Percentiles rank a stretch among this genome's conserved stretches.
phyloP scores from a whole-genome alignment of 1,140 invertebrate species.

The Atta cephalotes region DNA sequence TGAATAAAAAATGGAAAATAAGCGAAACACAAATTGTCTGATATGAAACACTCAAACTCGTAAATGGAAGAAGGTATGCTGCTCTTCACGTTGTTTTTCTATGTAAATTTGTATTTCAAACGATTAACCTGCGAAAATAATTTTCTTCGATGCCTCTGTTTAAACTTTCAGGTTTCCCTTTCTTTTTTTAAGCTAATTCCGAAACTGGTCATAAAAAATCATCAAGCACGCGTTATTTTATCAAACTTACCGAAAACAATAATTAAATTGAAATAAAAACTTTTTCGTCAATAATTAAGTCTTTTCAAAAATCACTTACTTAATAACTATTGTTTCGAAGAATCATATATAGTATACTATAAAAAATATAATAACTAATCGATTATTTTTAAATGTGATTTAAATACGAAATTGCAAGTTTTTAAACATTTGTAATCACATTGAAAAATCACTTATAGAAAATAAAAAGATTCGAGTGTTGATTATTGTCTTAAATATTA shows the following conservation, averaged over 20 bases:
- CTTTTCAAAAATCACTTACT: background rate
- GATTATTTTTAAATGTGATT: background rate
- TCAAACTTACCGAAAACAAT: background rate
- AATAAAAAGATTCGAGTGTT: background rate
- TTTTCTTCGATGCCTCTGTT: background rate
- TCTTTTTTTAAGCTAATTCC: slow-evolving; percentile 39
- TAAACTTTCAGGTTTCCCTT: slow-evolving; percentile 48
- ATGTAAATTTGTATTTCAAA: slow-evolving; percentile 76
- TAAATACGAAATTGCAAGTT: background rate
- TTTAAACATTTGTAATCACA: background rate
- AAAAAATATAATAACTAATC: background rate
- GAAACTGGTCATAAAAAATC: slow-evolving; percentile 12
- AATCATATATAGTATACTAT: background rate
- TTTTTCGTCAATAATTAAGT: background rate
- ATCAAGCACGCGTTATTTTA: slow-evolving; percentile 7
- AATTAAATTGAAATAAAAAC: slow-evolving; percentile 4
- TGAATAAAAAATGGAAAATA: slow-evolving; percentile 2
- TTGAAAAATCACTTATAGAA: background rate
- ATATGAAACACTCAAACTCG: slow-evolving; percentile 52
- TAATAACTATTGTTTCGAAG: background rate
- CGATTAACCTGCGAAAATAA: slow-evolving; percentile 75
- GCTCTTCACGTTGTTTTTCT: slow-evolving; percentile 68
- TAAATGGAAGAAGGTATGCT: slow-evolving; percentile 18
- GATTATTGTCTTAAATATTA: background rate
- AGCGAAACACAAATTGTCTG: slow-evolving; percentile 24